Evolutionary conservation across 2,888 invertebrate species (phyloP), one percentile per base, ranked within the genome.

Genomic region (Spilosoma lubricipeda): DNA sequence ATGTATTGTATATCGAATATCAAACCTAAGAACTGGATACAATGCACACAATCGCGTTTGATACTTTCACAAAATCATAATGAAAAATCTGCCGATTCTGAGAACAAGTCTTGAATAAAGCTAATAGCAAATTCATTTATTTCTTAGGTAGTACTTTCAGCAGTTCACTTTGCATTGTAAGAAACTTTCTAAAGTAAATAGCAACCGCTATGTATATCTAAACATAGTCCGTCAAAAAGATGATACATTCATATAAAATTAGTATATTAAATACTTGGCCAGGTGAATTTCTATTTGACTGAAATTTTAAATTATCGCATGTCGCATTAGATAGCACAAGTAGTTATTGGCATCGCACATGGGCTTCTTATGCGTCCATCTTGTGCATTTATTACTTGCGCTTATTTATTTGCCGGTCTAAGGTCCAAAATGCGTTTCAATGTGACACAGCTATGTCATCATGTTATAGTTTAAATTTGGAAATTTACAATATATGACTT

Each of bases 281-380:
- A 78, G 76, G 89, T 86, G 89, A 89, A 88, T 87, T 77, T 80
- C 78, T 72, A 84, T 89, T 90, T 89, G 91, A 87, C 88, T 88
- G 88, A 89, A 88, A 93, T 90, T 92, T 93, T 92, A 93, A 93
- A 91, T 90, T 89, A 89, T 90, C 86, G 89, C 85, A 90, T 89
- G 89, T 90, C 89, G 87, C 87, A 83, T 80, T 85, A 88, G 85
- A 86, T 86, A 83, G 86, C 84, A 87, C 87, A 79, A 81, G 75
- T 74, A 82, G n/a, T n/a, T n/a, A n/a, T 82, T 80, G 83, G 87
- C 73, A 73, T 88, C 87, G 88, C 93, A 93, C 90, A 91, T 92
- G 93, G 87, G 82, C 82, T 87, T 88, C 81, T 81, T 86, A 87
- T 87, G 89, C 91, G 86, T 90, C 93, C 93, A 94, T 94, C 88